These are phyloP conservation scores for Antennarius striatus DNA, from an alignment of 2,113 vertebrate genomes.

Conservation along the genomic window DNA sequence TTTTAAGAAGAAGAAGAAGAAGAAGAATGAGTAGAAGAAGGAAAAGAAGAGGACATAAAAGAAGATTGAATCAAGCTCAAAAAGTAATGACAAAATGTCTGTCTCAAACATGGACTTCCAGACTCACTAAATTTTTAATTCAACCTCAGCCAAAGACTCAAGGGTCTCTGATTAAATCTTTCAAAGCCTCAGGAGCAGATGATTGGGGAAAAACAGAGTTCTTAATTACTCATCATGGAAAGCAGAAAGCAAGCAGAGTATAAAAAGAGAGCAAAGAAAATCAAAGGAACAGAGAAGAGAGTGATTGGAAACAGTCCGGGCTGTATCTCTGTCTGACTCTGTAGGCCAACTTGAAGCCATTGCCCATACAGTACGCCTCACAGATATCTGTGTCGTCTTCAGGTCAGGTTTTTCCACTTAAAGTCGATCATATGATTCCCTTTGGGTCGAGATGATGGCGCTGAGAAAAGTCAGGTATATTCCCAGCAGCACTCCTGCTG, in stretches of 20 bases:
- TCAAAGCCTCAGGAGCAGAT: slow-evolving; percentile 50
- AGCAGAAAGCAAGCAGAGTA: slow-evolving; percentile 57
- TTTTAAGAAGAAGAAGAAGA: too few relatives aligned
- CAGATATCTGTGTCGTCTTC: slow-evolving; percentile 60
- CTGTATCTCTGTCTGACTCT: slow-evolving; percentile 39
- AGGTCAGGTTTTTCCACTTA: slow-evolving; percentile 41
- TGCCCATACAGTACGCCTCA: slow-evolving; percentile 32
- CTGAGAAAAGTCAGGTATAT: slow-evolving; percentile 60
- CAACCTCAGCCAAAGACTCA: slow-evolving; percentile 39
- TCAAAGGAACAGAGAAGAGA: slow-evolving; percentile 1
- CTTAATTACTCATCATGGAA: slow-evolving; percentile 49
- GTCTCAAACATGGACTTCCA: slow-evolving; percentile 61
- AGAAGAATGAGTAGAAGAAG: slow-evolving; percentile 9
- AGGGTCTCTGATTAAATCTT: slow-evolving; percentile 47
- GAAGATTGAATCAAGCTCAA: slow-evolving; percentile 7
- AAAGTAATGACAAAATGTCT: slow-evolving; percentile 46
- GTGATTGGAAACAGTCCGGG: slow-evolving; percentile 44
- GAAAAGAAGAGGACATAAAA: slow-evolving; percentile 11
- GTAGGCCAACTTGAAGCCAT: slow-evolving; percentile 11
- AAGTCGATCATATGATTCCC: slow-evolving; percentile 58
- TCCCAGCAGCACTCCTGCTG: slow-evolving; percentile 46
- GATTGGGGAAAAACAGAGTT: slow-evolving; percentile 12
- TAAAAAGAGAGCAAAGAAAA: slow-evolving; percentile 18
- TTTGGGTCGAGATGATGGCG: slow-evolving; percentile 51
- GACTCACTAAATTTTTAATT: slow-evolving; percentile 61